Base-by-base conservation (phyloP, 2,888 invertebrate genomes). In the Oasisia sp. region DNA sequence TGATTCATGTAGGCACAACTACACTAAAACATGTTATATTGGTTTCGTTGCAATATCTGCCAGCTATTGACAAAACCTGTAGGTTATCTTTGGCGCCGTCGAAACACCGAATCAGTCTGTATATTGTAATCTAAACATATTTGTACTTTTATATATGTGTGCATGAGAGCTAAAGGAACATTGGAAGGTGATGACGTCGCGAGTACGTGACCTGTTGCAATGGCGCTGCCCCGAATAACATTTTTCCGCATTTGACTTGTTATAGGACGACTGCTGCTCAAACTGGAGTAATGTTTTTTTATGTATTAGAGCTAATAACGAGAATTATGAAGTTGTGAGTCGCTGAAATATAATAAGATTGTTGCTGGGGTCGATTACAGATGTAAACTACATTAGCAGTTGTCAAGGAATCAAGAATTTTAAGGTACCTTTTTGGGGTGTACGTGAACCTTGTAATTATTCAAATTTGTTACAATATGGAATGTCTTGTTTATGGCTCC, bases 61-160 rank as follows among this genome's bases (percentile, higher is more conserved):
- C 74, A 74, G 74, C 74, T 74, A 27, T 74, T 74, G 27, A 74
- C 74, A 74, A 74, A 74, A 74, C 74, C 27, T 74, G 74, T 74
- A 27, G 27, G 27, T 27, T 74, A 74, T 74, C n/a, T 27, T 74
- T 19, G 14, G 74, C 74, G 2, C 74, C 27, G 74, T 74, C 27
- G 27, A 74, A 74, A 74, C 74, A 74, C 27, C 74, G 27, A 27
- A 19, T 19, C 19, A 74, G n/a, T 74, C 74, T 74, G 74, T 74
- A 19, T 74, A 74, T 74, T 74, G 74, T 74, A 74, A 74, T 74
- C 74, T 74, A n/a, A 74, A 74, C 74, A n/a, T 74, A 74, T 74
- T 74, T 74, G 74, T 74, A 74, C 74, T 74, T 74, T 74, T 74
- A 74, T 74, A 74, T 74, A 74, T 74, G n/a, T 74, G 74, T 74